These are phyloP conservation scores for Machimus atricapillus DNA, from an alignment of 2,888 invertebrate species.

Conservation along the genomic window DNA sequence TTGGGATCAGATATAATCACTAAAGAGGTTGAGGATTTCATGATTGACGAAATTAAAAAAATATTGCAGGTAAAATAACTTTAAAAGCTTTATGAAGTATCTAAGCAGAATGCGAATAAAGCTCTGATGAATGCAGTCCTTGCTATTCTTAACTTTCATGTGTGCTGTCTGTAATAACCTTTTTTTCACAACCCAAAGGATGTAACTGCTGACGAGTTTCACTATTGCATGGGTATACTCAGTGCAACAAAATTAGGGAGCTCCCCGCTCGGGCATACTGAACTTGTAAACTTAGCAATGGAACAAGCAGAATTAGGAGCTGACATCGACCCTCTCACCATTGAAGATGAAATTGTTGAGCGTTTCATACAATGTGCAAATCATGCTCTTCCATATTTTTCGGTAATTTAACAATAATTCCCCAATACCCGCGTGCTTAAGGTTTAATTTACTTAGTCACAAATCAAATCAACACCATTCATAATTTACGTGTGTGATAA, in stretches of 20 bases:
- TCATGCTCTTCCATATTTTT: conserved; percentile 86
- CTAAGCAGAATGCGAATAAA: too few species aligned
- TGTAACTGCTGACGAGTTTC: conserved; percentile 91
- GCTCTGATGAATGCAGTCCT: too few species aligned
- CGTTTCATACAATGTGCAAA: conserved; percentile 85
- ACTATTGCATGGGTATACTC: conserved; percentile 85
- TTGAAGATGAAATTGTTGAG: conserved; percentile 76
- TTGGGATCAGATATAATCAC: conserved; percentile 80
- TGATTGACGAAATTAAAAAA: conserved; percentile 85
- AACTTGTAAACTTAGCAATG: conserved; percentile 83
- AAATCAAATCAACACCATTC: conserved; percentile 85
- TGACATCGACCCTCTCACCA: conserved; percentile 62
- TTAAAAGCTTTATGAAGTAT: too few species aligned
- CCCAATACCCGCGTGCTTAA: not conserved
- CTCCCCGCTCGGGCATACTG: conserved; percentile 84
- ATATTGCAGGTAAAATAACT: conserved; percentile 71
- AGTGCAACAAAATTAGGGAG: conserved; percentile 81
- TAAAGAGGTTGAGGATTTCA: conserved; percentile 83
- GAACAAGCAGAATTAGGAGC: conserved; percentile 86
- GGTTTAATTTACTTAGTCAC: conserved; percentile 68
- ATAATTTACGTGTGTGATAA: conserved; percentile 84
- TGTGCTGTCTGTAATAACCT: too few species aligned
- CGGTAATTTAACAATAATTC: conserved; percentile 68
- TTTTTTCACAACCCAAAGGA: conserved; percentile 66
- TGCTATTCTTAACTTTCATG: not conserved